Evolutionary conservation across 30 jellyfish, hydroid and myxozoan genomes (phyloP).

Genomic region (Aurelia aurita): DNA sequence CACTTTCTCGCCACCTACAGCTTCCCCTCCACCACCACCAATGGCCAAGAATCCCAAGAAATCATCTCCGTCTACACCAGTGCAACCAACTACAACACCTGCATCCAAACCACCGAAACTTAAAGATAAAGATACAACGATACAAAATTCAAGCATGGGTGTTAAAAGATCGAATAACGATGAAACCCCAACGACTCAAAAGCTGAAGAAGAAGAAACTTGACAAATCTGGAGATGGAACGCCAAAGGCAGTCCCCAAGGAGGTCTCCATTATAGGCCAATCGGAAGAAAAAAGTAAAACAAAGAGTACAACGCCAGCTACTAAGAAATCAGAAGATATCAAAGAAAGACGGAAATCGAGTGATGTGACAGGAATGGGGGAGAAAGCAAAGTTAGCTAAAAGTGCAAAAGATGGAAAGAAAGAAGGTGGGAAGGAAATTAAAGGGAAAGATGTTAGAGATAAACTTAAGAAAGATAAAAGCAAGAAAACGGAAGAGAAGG

Average conservation of each 20-base stretch:
- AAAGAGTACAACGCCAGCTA: slow-evolving; percentile 20
- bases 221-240: slow-evolving; percentile 60
- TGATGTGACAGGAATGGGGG: slow-evolving; percentile 37
- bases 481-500: slow-evolving; percentile 73
- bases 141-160: slow-evolving; percentile 39
- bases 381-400: slow-evolving; percentile 32
- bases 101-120: slow-evolving; percentile 59
- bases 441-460: slow-evolving; percentile 68
- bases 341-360: slow-evolving; percentile 78
- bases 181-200: slow-evolving; percentile 48
- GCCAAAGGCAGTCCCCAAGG: slow-evolving; percentile 60
- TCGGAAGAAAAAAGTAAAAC: slow-evolving; percentile 68
- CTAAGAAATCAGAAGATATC: slow-evolving; percentile 51
- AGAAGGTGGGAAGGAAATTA: slow-evolving; percentile 38
- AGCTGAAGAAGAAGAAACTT: slow-evolving; percentile 81
- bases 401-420: slow-evolving; percentile 36
- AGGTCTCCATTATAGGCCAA: slow-evolving; percentile 76
- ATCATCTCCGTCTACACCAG: slow-evolving; percentile 63
- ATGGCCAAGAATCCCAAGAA: slow-evolving; percentile 44
- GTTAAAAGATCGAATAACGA: slow-evolving; percentile 71
- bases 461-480: slow-evolving; percentile 71
- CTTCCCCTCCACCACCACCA: slow-evolving; percentile 65
- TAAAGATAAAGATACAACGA: slow-evolving; percentile 57
- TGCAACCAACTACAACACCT: slow-evolving; percentile 24
- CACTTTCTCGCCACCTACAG: slow-evolving; percentile 64